Evolutionary conservation across 2,113 vertebrate genomes (phyloP), one percentile per base, ranked within the genome.

Genomic region (Trichechus manatus): DNA sequence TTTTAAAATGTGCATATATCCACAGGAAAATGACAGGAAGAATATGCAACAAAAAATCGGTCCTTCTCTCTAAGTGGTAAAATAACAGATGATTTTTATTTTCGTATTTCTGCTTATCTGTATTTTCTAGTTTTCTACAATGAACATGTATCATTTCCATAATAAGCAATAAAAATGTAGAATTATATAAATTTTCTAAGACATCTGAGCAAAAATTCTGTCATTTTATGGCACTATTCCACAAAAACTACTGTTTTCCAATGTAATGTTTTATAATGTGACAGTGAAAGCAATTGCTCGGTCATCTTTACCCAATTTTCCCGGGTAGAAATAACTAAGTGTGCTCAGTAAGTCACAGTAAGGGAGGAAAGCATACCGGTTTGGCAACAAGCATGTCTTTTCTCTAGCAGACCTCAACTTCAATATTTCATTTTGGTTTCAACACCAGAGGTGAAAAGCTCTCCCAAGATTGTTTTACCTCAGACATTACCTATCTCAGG

Each of bases 111-210:
- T 87, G 17, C 22, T 78, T 80, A 36, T 50, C 10, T 77, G 22
- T 81, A 42, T 42, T 85, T 79, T 82, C 72, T 64, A 47, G 9
- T 96, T 89, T 47, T 47, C 29, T 78, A 93, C 61, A 66, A 25
- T 79, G 31, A 94, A 87, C 1, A 66, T n/a, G 13, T 61, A 8
- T 83, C 61, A 64, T 42, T 87, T 93, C 27, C 27, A 64, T 33
- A 74, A 19, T 47, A 74, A 88, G 33, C 59, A 88, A 39, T 59
- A 84, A 80, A 82, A 42, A 89, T 42, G 93, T 39, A 17, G 36
- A 70, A 74, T 78, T 56, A 87, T 53, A 23, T 39, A 61, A 59
- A 59, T 80, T 66, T 95, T 80, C 31, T 91, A 87, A 87, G 80
- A 25, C 74, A 79, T 22, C 0, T 44, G 9, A 47, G 7, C 75